Conservation (phyloP, 2,888 invertebrate genomes). For the Holacanthella duospinosa region DNA sequence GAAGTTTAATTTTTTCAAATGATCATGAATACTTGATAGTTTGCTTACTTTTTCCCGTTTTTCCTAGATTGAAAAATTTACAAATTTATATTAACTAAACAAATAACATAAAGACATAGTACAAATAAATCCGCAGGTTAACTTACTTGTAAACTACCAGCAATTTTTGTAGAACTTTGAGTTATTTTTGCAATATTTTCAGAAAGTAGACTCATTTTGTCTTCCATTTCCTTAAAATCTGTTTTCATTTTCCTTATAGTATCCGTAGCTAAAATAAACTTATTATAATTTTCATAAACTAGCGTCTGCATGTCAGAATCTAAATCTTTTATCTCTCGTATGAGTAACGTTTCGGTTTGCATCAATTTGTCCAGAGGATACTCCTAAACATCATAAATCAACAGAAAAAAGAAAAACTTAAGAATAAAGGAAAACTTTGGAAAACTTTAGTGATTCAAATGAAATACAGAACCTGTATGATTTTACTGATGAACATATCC, state of each 20-base stretch:
- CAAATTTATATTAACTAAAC: not conserved
- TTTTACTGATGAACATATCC: conserved; percentile 66
- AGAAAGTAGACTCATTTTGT: conserved; percentile 87
- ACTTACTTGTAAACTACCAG: conserved; percentile 54
- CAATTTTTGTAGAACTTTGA: conserved; percentile 69
- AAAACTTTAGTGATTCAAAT: conserved; percentile 22
- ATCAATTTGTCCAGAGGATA: conserved; percentile 80
- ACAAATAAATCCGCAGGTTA: too few relatives aligned
- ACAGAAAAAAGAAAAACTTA: too few relatives aligned
- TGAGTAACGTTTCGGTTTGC: conserved; percentile 84
- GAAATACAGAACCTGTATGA: conserved; percentile 51
- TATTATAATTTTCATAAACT: conserved; percentile 99
- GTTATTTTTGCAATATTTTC: conserved; percentile 89
- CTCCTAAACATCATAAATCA: too few relatives aligned
- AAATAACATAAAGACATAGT: not conserved
- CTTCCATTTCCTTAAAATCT: conserved; percentile 96
- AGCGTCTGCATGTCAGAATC: conserved; percentile 98
- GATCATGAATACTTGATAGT: conserved; percentile 75
- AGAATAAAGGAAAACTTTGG: not conserved
- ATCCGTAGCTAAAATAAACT: conserved; percentile 98
- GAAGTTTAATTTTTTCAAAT: conserved; percentile 85
- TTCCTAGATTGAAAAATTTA: conserved; percentile 48
- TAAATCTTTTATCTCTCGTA: conserved; percentile 81
- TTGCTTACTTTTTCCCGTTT: conserved; percentile 80
- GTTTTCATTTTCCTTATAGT: conserved; percentile 88